Base-by-base conservation (phyloP, 2,888 invertebrate genomes). In the Dryobotodes eremita region DNA sequence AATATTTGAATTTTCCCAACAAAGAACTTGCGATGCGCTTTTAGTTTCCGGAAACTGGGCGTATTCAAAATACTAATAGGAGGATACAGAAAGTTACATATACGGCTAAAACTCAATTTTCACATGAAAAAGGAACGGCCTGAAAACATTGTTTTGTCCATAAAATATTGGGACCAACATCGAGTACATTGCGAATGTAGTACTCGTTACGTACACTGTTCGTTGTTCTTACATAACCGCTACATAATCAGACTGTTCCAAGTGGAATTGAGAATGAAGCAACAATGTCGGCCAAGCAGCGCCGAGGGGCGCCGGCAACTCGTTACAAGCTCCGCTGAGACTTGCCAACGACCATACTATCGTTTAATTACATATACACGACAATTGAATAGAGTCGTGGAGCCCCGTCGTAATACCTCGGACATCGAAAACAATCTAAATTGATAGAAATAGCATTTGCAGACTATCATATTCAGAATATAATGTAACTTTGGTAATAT, bases 241-340 rank as follows among this genome's bases (percentile, higher is more conserved):
- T 71, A 72, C 53, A 69, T 59, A 82, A 75, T 75, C 72, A 78
- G 81, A 78, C 79, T 68, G 77, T 80, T 88, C 86, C 86, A 89
- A 91, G 91, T 92, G 89, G 91, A 92, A 91, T 91, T 90, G 91
- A 91, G 90, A 93, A 92, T 92, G 87, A 91, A 90, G 89, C 90
- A 86, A 89, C 90, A 90, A 88, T 88, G 86, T 89, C 86, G 83
- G 77, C 85, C 69, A 76, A 89, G 77, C 85, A 86, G 87, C 88
- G 89, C 89, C 88, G 55, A 80, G 85, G 66, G 86, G 82, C 84
- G 79, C 79, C 79, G 85, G 86, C 79, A 86, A 88, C 92, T 92
- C 92, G 92, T 93, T 94, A 93, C 90, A 75, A 81, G 81, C 88
- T 90, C 90, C 92, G 89, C 84, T 71, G 92, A 92, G 92, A 91